Conservation (phyloP, 92 coral and sea anemone genomes). For the Parazoanthus atlanticus region DNA sequence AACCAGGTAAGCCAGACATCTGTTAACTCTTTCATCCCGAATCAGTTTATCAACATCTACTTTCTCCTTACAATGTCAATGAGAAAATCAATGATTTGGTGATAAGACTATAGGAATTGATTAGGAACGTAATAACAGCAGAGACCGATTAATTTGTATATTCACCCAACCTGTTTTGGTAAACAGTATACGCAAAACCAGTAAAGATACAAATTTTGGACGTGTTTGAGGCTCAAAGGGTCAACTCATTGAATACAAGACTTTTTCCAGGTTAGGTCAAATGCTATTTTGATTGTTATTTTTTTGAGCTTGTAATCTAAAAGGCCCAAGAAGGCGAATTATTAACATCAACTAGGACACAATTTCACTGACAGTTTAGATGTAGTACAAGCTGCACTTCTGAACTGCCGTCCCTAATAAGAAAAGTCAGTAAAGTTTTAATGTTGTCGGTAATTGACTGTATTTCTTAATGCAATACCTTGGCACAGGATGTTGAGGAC, state of each 20-base stretch:
- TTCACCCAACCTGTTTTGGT: too few relatives aligned
- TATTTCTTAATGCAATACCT: neutral
- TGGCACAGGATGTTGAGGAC: slow-evolving; percentile 83
- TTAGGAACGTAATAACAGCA: too few relatives aligned
- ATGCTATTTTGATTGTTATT: neutral
- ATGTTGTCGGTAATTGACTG: neutral
- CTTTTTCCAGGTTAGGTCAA: neutral
- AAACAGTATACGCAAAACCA: too few relatives aligned
- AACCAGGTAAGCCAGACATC: slow-evolving; percentile 68
- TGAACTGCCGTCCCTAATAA: neutral
- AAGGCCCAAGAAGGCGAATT: neutral
- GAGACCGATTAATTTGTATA: too few relatives aligned
- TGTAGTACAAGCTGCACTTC: neutral
- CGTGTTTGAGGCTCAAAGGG: neutral
- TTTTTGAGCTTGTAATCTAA: neutral
- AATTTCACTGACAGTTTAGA: neutral
- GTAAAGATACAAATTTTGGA: neutral
- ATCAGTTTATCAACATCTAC: too few relatives aligned
- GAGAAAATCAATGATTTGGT: too few relatives aligned
- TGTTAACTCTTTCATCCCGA: neutral
- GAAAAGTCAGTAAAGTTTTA: neutral
- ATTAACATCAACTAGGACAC: neutral
- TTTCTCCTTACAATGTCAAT: neutral
- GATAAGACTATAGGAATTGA: too few relatives aligned
- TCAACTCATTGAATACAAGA: neutral